phyloP scores from a whole-genome alignment of 1,140 invertebrate genomes.

The Akabosia matsudoensis region DNA sequence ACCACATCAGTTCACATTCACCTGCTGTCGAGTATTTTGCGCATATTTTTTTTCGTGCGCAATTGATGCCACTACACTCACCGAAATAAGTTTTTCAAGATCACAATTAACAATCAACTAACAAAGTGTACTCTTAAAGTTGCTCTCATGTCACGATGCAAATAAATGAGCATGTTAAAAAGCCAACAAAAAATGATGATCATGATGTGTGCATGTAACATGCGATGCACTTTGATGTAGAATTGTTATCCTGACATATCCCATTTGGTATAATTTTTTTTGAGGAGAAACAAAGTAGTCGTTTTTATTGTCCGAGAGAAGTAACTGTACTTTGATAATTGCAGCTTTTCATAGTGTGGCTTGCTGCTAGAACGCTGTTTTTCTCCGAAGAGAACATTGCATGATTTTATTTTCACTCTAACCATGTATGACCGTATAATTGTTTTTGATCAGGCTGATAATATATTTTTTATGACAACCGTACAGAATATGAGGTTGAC shows the following conservation, averaged over 20 bases:
- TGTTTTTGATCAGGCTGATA: too few relatives aligned
- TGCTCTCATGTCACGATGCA: neutral
- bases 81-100: neutral
- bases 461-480: too few relatives aligned
- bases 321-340: slow-evolving; percentile 16
- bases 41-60: neutral
- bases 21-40: neutral
- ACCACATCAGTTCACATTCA: neutral
- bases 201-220: neutral
- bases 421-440: neutral
- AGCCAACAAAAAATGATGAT: neutral
- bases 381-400: neutral
- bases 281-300: slow-evolving; percentile 1
- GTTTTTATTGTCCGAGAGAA: neutral
- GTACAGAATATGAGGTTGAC: too few relatives aligned
- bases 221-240: neutral
- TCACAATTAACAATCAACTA: neutral
- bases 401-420: neutral
- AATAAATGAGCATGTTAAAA: too few relatives aligned
- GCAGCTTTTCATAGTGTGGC: neutral
- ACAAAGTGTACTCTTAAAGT: too few relatives aligned
- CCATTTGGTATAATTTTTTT: neutral
- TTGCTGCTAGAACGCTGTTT: neutral
- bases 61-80: too few relatives aligned
- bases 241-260: neutral